A percentile compares a stretch with the other conserved stretches of the same genome.
These are phyloP conservation scores for Parambassis ranga DNA, from an alignment of 2,797 vertebrate genomes.

Conservation along the genomic window DNA sequence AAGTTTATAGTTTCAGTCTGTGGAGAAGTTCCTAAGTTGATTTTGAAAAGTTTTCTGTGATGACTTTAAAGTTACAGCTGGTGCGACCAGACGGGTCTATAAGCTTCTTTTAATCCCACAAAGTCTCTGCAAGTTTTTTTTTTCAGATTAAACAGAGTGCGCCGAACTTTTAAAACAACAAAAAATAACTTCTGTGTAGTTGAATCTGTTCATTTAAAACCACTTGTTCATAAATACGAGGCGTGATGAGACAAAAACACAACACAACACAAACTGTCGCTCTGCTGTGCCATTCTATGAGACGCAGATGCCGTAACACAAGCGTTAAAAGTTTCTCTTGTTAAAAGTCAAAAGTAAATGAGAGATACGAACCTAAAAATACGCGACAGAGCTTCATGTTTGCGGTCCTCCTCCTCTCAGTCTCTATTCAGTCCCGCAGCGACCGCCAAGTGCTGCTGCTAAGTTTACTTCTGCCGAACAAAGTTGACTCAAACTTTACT, in stretches of 20 bases:
- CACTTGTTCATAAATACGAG: no score
- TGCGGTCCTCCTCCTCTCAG: slow-evolving; percentile 56
- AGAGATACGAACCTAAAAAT: slow-evolving; percentile 90
- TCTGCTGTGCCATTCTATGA: not conserved
- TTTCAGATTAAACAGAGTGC: not conserved
- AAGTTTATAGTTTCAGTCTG: slow-evolving; percentile 11
- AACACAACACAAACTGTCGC: no score
- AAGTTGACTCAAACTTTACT: slow-evolving; percentile 82
- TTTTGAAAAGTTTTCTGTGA: not conserved
- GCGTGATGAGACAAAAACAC: not conserved
- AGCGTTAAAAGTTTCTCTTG: not conserved
- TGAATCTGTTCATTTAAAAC: no score
- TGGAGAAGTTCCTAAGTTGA: slow-evolving; percentile 12
- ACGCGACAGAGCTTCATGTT: slow-evolving; percentile 91
- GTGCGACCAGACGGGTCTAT: slow-evolving; percentile 1
- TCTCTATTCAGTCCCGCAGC: slow-evolving; percentile 41
- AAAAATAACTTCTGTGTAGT: not conserved
- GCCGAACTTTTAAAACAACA: not conserved
- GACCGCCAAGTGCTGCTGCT: slow-evolving; percentile 54
- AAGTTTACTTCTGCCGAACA: slow-evolving; percentile 78
- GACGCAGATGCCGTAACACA: slow-evolving; percentile 11
- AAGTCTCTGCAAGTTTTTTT: not conserved
- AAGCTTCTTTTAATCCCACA: slow-evolving; percentile 16
- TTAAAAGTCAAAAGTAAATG: not conserved
- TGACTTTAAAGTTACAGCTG: slow-evolving; percentile 18